phyloP scores from a whole-genome alignment of 30 jellyfish, hydroid and myxozoan species.

The Sanderia malayensis region DNA sequence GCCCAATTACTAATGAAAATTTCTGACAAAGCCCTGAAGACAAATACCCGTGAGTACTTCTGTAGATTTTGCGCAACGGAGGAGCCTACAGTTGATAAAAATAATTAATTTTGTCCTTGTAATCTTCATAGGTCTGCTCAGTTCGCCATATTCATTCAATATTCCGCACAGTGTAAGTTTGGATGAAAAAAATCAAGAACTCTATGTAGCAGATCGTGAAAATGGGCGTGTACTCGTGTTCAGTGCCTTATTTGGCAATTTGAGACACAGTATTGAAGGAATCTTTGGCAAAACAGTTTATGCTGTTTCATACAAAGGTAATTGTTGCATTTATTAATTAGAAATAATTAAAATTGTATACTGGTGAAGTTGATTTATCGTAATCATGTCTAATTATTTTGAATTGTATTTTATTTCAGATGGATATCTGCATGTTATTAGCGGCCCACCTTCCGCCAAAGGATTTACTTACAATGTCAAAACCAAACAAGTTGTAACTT shows the following conservation, averaged over 20 bases:
- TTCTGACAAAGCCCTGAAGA: slow-evolving; percentile 13
- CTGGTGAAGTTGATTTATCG: no score
- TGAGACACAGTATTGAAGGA: slow-evolving; percentile 20
- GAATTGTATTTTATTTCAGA: slow-evolving; percentile 11
- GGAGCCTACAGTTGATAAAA: no score
- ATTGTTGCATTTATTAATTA: no score
- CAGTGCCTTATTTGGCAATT: slow-evolving; percentile 51
- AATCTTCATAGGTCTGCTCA: slow-evolving; percentile 18
- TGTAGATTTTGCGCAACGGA: neutral
- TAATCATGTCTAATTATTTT: no score
- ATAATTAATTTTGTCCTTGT: neutral
- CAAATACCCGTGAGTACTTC: slow-evolving; percentile 19
- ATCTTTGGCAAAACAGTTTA: slow-evolving; percentile 71
- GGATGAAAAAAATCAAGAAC: slow-evolving; percentile 60
- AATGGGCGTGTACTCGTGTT: slow-evolving; percentile 81
- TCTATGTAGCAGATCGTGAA: slow-evolving; percentile 95
- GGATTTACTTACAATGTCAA: slow-evolving; percentile 54
- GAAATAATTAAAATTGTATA: no score
- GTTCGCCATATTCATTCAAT: slow-evolving; percentile 43
- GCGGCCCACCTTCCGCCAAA: slow-evolving; percentile 54
- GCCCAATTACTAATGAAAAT: slow-evolving; percentile 65
- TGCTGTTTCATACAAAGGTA: slow-evolving; percentile 69
- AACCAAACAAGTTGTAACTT: slow-evolving; percentile 11
- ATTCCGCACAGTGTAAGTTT: slow-evolving; percentile 87
- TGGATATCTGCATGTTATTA: slow-evolving; percentile 70